Conservation (phyloP, 1,140 invertebrate genomes). For the Chlorops oryzae region DNA sequence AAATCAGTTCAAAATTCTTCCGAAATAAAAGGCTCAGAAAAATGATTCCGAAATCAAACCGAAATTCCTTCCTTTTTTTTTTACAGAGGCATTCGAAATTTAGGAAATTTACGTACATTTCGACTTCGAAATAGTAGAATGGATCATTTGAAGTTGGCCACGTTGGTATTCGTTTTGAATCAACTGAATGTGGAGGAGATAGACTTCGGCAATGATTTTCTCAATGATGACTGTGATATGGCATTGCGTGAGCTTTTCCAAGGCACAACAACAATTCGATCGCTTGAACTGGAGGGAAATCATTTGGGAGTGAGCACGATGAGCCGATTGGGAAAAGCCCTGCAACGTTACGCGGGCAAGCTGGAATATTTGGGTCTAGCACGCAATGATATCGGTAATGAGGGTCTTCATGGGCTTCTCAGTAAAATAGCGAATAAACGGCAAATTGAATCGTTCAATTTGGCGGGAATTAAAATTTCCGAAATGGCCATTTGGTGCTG, state of each 20-base stretch:
- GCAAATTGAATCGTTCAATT: constrained; percentile 22
- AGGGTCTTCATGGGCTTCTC: constrained; percentile 13
- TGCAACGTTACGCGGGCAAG: neutral
- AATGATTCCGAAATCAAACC: too few relatives aligned
- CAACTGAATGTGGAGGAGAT: constrained; percentile 20
- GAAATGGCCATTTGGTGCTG: neutral
- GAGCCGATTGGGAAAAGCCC: constrained; percentile 16
- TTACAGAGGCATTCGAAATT: constrained; percentile 15
- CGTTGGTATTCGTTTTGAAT: constrained; percentile 15
- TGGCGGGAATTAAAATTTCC: constrained; percentile 12
- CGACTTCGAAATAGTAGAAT: constrained; percentile 33
- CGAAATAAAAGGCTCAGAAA: too few relatives aligned
- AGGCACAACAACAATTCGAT: constrained; percentile 10
- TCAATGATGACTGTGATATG: constrained; percentile 25
- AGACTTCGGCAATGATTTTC: constrained; percentile 31
- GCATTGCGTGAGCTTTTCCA: constrained; percentile 22
- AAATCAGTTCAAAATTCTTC: too few relatives aligned
- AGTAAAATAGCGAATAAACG: constrained; percentile 16
- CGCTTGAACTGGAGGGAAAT: constrained; percentile 31
- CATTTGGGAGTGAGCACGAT: constrained; percentile 9
- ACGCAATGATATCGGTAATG: constrained; percentile 19
- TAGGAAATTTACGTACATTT: constrained; percentile 26
- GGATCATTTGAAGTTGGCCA: constrained; percentile 24
- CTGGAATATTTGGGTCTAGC: constrained; percentile 32
- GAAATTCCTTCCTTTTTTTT: neutral